Conservation (phyloP, 1,140 invertebrate species). For the Drosophila asahinai region DNA sequence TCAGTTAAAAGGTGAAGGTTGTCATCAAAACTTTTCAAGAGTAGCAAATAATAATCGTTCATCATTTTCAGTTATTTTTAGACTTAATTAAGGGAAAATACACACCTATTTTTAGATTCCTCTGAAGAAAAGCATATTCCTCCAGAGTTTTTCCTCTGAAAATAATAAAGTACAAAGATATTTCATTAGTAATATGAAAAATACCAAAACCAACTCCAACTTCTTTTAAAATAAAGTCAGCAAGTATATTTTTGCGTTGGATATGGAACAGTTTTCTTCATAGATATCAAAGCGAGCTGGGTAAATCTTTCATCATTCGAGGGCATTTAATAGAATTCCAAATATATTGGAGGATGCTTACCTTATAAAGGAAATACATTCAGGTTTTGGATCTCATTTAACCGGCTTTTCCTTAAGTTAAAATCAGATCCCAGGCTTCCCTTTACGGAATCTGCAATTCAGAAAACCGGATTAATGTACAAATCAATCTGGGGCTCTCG, state of each 20-base stretch:
- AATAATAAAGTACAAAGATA: not conserved
- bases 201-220: not conserved
- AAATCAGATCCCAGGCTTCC: no score
- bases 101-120: not conserved
- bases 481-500: no score
- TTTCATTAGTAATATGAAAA: not conserved
- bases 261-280: slow-evolving; percentile 41
- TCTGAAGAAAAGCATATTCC: not conserved
- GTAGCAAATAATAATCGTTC: slow-evolving; percentile 36
- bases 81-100: not conserved
- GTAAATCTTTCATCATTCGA: slow-evolving; percentile 31
- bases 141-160: not conserved
- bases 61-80: slow-evolving; percentile 5
- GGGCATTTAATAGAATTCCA: not conserved
- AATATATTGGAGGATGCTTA: not conserved
- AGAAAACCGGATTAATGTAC: not conserved
- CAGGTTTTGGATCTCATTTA: not conserved
- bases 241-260: slow-evolving; percentile 31
- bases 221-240: not conserved
- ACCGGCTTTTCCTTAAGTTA: not conserved
- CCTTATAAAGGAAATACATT: not conserved
- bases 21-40: slow-evolving; percentile 29
- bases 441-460: not conserved
- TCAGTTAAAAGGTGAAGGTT: slow-evolving; percentile 33
- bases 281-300: slow-evolving; percentile 38